Evolutionary conservation across 2,113 vertebrate genomes (phyloP).

Genomic region (Sterna hirundo): DNA sequence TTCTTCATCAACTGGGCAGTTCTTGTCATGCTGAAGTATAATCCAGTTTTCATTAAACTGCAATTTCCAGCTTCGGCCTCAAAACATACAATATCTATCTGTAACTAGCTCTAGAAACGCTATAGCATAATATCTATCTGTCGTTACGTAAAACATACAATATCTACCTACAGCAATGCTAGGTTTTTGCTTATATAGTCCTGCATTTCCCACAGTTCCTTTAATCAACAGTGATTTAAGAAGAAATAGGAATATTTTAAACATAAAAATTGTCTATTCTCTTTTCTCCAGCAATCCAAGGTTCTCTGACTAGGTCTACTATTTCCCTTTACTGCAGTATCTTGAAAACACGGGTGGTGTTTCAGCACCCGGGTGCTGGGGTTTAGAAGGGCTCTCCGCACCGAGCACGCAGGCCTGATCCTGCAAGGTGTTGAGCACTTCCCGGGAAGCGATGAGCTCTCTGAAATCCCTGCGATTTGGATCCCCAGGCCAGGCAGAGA

Average conservation of each 20-base stretch:
- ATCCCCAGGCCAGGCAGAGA: neutral
- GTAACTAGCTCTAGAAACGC: neutral
- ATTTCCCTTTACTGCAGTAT: neutral
- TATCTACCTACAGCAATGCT: neutral
- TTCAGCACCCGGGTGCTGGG: neutral
- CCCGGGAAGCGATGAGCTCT: conserved; percentile 11
- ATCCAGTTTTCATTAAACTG: neutral
- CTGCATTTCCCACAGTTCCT: neutral
- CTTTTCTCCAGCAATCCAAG: neutral
- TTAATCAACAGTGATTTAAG: neutral
- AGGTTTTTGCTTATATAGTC: neutral
- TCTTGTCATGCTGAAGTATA: neutral
- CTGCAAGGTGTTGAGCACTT: conserved; percentile 19
- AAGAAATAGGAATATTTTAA: neutral
- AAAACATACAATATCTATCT: neutral
- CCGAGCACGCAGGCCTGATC: neutral
- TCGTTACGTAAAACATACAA: neutral
- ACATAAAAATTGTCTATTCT: neutral
- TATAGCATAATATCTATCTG: neutral
- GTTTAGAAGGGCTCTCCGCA: neutral
- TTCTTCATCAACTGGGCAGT: neutral
- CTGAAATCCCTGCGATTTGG: neutral
- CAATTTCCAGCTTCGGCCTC: neutral
- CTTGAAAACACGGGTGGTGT: neutral
- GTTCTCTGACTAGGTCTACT: neutral